Evolutionary conservation across 1,140 invertebrate species (phyloP), one percentile per base, ranked within the genome.

Genomic region (Sesamia nonagrioides): DNA sequence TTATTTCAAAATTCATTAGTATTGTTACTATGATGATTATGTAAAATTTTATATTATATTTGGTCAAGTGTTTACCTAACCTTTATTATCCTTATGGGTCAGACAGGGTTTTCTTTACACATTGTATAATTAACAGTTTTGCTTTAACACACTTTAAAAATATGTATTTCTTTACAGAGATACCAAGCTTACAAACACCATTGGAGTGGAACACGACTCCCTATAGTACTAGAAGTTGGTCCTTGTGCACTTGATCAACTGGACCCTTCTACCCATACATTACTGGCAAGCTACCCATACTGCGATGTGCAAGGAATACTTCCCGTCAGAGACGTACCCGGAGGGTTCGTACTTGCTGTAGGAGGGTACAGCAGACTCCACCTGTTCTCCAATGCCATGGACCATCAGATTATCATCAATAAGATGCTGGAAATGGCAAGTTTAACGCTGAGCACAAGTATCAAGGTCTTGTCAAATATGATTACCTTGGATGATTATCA

Each of bases 151-250:
- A 35, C 9, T 52, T 72, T 71, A 40, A 58, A 21, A 73, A 6
- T 15, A 35, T 35, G 54, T 52, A 42, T 7, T 42, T 85, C 76
- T 86, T 71, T 90, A 96, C 94, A 99, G 98, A 97, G 97, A 89
- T 99, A 97, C 93, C 97, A 97, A 96, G 98, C 97, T 9, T 98
- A 97, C 90, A 99, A 99, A 95, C 97, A 98, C 88, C 98, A 99
- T 88, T 99, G 99, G 98, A 98, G 98, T 69, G 98, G 99, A 63
- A 97, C 97, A 61, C 96, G 97, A 81, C 95, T 99, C 42, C 98
- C 98, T 4, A 96, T 99, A 17, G 96, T 98, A 7, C 95, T 99
- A 71, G 98, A 99, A 96, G 97, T 99, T 0, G 98, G 98, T 35
- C 97, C 98, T 8, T 97, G 97, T 89, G 98, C 98, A 68, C 91